These are phyloP conservation scores for Trachelus iudaicus DNA, from an alignment of 2,888 invertebrate genomes.

Conservation along the genomic window DNA sequence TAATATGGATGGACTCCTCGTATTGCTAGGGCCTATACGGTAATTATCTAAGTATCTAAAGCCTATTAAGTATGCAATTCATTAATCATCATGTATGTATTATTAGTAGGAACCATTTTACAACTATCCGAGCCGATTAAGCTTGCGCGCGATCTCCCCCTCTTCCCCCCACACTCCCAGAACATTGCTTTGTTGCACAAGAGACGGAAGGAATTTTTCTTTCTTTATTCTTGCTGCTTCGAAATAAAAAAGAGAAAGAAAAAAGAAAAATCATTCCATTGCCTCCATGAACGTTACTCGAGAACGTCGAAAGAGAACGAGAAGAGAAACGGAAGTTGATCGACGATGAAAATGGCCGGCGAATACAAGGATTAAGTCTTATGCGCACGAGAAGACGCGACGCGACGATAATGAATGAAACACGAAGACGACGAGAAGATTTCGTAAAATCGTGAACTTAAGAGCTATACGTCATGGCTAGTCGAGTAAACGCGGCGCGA, in stretches of 20 bases:
- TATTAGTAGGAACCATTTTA: conserved; percentile 61
- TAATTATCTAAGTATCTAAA: not conserved
- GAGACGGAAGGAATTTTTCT: not conserved
- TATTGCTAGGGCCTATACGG: conserved; percentile 1
- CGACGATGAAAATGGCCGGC: not conserved
- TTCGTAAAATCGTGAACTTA: not conserved
- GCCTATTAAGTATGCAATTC: conserved; percentile 4
- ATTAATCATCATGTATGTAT: conserved; percentile 23
- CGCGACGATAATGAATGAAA: not conserved
- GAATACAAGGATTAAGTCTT: not conserved
- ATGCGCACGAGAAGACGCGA: not conserved
- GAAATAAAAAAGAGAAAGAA: not conserved
- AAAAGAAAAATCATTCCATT: not conserved
- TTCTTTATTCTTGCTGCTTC: not conserved
- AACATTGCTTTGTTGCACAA: not conserved
- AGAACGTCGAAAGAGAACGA: not conserved
- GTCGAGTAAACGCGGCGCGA: not conserved
- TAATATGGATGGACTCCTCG: not conserved
- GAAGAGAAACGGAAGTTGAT: not conserved
- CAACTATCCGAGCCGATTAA: conserved; percentile 39
- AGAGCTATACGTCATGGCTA: conserved; percentile 14
- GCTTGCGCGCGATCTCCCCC: not conserved
- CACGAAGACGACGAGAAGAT: not conserved
- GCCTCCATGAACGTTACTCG: not conserved
- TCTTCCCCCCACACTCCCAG: not conserved